phyloP scores from a whole-genome alignment of 2,888 invertebrate genomes.

The Sphecodes monilicornis region DNA sequence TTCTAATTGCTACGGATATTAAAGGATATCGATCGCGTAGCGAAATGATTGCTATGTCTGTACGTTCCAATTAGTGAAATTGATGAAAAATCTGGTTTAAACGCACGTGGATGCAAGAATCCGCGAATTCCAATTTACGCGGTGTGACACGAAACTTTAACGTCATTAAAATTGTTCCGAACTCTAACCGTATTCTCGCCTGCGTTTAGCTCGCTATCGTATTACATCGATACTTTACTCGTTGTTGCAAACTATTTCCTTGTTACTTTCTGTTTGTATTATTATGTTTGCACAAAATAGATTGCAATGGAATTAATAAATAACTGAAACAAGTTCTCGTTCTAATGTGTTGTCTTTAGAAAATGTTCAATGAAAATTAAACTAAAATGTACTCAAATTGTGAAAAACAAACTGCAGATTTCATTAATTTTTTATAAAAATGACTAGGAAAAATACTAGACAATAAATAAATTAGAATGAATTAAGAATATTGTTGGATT shows the following conservation, averaged over 20 bases:
- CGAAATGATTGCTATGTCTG: conserved; percentile 47
- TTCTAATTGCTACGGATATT: conserved; percentile 67
- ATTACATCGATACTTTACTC: conserved; percentile 20
- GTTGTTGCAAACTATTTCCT: conserved; percentile 7
- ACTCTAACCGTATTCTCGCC: conserved; percentile 12
- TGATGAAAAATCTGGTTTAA: conserved; percentile 63
- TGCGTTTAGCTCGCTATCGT: conserved; percentile 28
- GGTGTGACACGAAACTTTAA: conserved; percentile 42
- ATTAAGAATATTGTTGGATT: too few relatives aligned
- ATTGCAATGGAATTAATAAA: not conserved
- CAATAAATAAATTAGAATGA: too few relatives aligned
- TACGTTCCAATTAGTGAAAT: conserved; percentile 58
- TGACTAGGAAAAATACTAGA: not conserved
- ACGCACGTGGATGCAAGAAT: conserved; percentile 46
- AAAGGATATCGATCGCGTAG: conserved; percentile 63
- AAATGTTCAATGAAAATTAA: not conserved
- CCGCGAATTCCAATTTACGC: conserved; percentile 59
- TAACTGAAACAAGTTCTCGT: not conserved
- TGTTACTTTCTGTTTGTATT: not conserved
- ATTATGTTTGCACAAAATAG: not conserved
- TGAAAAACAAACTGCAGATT: not conserved
- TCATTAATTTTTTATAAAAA: not conserved
- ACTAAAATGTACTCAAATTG: not conserved
- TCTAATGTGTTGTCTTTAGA: not conserved
- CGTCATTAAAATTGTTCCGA: conserved; percentile 55